Evolutionary conservation across 2,888 invertebrate genomes (phyloP).

Genomic region (Dryobota labecula): DNA sequence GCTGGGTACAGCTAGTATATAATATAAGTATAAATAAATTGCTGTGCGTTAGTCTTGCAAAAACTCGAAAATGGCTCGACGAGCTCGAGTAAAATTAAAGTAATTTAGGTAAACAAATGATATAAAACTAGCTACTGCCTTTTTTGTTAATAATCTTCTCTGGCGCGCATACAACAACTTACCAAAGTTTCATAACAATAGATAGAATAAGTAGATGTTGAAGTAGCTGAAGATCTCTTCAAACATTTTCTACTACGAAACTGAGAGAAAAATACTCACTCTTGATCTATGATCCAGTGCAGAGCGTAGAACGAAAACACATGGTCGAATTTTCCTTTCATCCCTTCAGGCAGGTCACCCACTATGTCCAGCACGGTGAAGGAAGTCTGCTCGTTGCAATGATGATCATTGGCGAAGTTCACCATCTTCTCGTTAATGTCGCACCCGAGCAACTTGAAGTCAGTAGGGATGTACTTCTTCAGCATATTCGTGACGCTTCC

Average conservation of each 20-base stretch:
- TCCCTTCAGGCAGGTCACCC: conserved; percentile 83
- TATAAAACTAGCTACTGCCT: too few species aligned
- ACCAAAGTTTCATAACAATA: too few species aligned
- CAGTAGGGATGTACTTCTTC: conserved; percentile 90
- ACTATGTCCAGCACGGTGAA: conserved; percentile 91
- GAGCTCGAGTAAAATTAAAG: not conserved
- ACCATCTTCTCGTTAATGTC: conserved; percentile 94
- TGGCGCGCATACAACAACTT: too few species aligned
- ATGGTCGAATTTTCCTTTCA: conserved; percentile 91
- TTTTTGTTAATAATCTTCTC: too few species aligned
- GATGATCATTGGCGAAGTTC: conserved; percentile 90
- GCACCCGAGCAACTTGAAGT: conserved; percentile 90
- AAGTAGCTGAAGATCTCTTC: not conserved
- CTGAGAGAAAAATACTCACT: conserved; percentile 83
- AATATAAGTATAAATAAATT: too few species aligned
- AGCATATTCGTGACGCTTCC: conserved; percentile 92
- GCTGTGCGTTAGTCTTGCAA: too few species aligned
- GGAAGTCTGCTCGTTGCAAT: conserved; percentile 82
- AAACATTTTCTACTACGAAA: not conserved
- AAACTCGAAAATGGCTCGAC: too few species aligned
- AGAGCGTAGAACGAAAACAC: conserved; percentile 94
- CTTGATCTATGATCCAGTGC: conserved; percentile 94
- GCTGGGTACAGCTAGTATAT: too few species aligned
- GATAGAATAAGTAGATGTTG: too few species aligned
- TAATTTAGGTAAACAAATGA: not conserved